A percentile compares a stretch with the other conserved stretches of the same genome.
Conservation (phyloP, 1,140 invertebrate species). For the Ceratina calcarata region DNA sequence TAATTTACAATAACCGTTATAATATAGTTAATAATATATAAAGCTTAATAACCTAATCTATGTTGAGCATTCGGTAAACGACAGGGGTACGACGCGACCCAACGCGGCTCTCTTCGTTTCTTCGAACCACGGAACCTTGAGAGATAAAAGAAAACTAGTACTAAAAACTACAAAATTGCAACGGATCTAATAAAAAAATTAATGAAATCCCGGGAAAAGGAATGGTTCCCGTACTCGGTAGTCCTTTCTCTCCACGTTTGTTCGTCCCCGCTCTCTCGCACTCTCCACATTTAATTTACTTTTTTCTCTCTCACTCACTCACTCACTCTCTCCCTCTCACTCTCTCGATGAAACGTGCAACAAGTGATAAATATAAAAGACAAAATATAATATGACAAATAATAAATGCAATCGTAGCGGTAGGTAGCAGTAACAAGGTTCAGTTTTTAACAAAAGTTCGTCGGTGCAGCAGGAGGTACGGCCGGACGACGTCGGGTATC, state of each 20-base stretch:
- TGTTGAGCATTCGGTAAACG: slow-evolving; percentile 75
- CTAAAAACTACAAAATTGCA: slow-evolving; percentile 32
- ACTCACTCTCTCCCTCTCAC: background rate
- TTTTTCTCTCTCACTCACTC: slow-evolving; percentile 1
- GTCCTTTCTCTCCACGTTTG: slow-evolving; percentile 10
- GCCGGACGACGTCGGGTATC: slow-evolving; percentile 45
- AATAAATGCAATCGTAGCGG: slow-evolving; percentile 41
- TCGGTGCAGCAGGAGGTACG: background rate
- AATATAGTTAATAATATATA: slow-evolving; percentile 69
- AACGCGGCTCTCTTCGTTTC: slow-evolving; percentile 34
- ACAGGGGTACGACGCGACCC: slow-evolving; percentile 62
- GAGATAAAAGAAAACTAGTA: slow-evolving; percentile 4
- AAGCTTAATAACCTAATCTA: slow-evolving; percentile 67
- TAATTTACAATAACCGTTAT: slow-evolving; percentile 71
- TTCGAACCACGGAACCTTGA: slow-evolving; percentile 52
- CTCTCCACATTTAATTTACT: background rate
- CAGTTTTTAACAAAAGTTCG: slow-evolving; percentile 1
- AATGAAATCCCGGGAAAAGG: slow-evolving; percentile 47
- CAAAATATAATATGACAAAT: slow-evolving; percentile 30
- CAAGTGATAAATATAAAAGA: slow-evolving; percentile 48
- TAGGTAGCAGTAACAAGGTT: slow-evolving; percentile 19
- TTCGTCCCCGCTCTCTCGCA: slow-evolving; percentile 11
- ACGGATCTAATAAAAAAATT: slow-evolving; percentile 23
- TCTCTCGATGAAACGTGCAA: slow-evolving; percentile 33
- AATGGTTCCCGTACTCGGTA: slow-evolving; percentile 35